These are phyloP conservation scores for Littorina saxatilis DNA, from an alignment of 1,140 invertebrate genomes.

Conservation along the genomic window DNA sequence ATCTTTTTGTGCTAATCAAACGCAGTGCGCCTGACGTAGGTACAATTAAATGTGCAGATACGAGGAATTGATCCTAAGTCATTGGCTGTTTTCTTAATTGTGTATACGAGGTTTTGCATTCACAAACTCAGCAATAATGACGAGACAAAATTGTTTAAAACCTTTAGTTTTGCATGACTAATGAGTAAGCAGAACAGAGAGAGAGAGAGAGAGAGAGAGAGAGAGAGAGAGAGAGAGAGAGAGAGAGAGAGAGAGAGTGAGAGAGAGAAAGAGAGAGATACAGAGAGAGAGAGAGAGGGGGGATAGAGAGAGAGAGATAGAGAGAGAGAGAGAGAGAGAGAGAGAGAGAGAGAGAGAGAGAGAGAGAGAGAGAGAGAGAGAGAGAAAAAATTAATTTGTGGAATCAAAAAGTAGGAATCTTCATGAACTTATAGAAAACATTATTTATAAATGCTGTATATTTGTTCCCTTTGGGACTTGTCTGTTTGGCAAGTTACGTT, in stretches of 20 bases:
- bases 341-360: conserved; percentile 3
- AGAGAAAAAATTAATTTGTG: too few species aligned
- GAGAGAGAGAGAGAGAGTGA: conserved; percentile 24
- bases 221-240: conserved; percentile 26
- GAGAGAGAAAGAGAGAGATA: conserved; percentile 30
- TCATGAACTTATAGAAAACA: too few species aligned
- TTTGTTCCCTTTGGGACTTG: neutral
- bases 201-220: conserved; percentile 29
- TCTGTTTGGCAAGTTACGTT: too few species aligned
- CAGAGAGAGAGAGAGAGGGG: conserved; percentile 18
- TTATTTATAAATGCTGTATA: too few species aligned
- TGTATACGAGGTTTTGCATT: neutral
- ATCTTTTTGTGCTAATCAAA: neutral
- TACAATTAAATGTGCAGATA: neutral
- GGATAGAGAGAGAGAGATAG: conserved; percentile 13
- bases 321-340: conserved; percentile 24
- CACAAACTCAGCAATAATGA: neutral
- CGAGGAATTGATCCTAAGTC: conserved; percentile 15
- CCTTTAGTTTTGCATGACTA: neutral
- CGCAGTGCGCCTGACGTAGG: conserved; percentile 19
- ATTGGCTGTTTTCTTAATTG: neutral
- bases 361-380: conserved; percentile 18
- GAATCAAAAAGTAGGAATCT: neutral
- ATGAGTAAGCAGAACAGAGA: neutral
- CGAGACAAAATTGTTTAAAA: neutral